These are phyloP conservation scores for Ibycter americanus DNA, from an alignment of 2,797 vertebrate genomes.

Conservation along the genomic window DNA sequence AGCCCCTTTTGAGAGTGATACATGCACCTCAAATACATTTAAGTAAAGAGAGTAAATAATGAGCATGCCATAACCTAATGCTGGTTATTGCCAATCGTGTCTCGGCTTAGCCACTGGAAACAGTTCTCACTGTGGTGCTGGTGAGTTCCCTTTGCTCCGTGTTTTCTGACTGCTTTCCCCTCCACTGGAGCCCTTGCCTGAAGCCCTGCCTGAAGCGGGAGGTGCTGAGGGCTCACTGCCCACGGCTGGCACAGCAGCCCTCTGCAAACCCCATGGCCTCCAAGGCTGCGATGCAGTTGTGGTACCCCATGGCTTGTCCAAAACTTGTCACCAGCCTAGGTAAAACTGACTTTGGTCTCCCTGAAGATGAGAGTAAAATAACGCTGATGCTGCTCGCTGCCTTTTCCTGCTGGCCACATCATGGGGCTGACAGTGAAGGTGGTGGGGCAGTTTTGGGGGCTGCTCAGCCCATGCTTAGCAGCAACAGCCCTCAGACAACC, in stretches of 20 bases:
- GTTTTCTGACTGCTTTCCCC: background rate
- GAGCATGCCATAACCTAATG: background rate
- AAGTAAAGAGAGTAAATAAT: background rate
- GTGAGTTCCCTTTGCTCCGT: background rate
- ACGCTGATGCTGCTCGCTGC: background rate
- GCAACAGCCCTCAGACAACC: background rate
- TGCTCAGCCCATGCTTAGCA: background rate
- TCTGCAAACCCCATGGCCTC: background rate
- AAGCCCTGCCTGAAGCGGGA: background rate
- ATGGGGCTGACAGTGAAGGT: background rate
- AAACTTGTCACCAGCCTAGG: background rate
- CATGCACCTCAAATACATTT: background rate
- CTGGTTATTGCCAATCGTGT: background rate
- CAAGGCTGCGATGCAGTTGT: fast-evolving
- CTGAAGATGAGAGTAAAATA: background rate
- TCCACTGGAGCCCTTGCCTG: background rate
- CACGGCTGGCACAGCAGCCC: background rate
- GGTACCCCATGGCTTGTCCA: background rate
- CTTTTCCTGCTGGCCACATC: fast-evolving
- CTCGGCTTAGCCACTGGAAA: background rate
- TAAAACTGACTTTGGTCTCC: background rate
- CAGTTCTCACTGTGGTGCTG: background rate
- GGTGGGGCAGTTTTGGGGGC: background rate
- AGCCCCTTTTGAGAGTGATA: background rate
- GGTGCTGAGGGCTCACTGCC: background rate